Evolutionary conservation across 2,888 invertebrate genomes (phyloP).

Genomic region (Diachrysia chrysitis): DNA sequence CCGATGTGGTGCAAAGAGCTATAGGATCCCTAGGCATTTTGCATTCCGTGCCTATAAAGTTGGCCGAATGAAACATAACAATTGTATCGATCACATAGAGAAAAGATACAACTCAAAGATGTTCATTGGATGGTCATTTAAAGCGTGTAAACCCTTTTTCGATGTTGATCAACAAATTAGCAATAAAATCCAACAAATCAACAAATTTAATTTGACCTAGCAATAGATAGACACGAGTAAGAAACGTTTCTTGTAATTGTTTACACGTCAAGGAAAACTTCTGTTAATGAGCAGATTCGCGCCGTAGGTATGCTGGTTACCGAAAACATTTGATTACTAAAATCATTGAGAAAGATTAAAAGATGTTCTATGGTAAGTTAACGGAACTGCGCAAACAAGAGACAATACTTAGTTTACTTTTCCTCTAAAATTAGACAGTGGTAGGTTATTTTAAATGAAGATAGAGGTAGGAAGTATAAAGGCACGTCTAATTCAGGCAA

Average conservation of each 20-base stretch:
- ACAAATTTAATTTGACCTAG: constrained; percentile 14
- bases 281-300: neutral
- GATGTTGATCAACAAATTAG: no score
- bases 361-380: no score
- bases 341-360: neutral
- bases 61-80: no score
- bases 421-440: no score
- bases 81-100: no score
- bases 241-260: constrained; percentile 12
- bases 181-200: neutral
- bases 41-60: no score
- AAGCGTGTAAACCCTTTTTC: no score
- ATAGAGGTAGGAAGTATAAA: no score
- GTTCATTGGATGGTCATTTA: no score
- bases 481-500: no score
- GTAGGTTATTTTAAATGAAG: neutral
- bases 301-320: neutral
- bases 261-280: constrained; percentile 15
- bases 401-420: neutral
- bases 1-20: constrained; percentile 11
- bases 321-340: neutral
- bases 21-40: neutral
- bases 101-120: no score
- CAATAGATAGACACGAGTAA: constrained; percentile 34
- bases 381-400: no score